Evolutionary conservation across 2,113 vertebrate genomes (phyloP).

Genomic region (Anhinga anhinga): DNA sequence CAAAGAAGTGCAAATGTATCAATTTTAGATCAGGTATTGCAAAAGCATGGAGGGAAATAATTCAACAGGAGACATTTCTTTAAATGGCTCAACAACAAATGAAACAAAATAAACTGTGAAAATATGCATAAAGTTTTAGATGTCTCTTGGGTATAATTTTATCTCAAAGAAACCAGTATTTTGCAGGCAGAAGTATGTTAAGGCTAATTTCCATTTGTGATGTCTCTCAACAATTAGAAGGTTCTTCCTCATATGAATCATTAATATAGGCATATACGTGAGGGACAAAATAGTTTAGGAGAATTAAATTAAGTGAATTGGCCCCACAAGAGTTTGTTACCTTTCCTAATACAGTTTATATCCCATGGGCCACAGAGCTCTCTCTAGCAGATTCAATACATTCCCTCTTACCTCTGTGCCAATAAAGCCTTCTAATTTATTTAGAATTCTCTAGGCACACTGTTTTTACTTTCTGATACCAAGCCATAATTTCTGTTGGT

Average conservation of each 20-base stretch:
- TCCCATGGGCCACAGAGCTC: not conserved
- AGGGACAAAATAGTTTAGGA: not conserved
- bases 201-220: not conserved
- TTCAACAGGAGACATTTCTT: not conserved
- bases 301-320: not conserved
- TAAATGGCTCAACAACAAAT: not conserved
- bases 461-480: not conserved
- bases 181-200: not conserved
- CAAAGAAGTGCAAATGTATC: not conserved
- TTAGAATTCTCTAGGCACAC: not conserved
- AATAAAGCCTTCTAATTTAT: not conserved
- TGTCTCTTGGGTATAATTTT: not conserved
- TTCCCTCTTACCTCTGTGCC: not conserved
- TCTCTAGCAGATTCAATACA: not conserved
- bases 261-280: not conserved
- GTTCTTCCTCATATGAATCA: not conserved
- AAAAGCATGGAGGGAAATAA: not conserved
- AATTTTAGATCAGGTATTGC: not conserved
- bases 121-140: not conserved
- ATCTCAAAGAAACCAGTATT: not conserved
- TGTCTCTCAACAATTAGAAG: not conserved
- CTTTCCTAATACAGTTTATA: not conserved
- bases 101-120: not conserved
- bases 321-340: not conserved
- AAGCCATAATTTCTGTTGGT: not conserved